Evolutionary conservation across 2,797 vertebrate species (phyloP).

Genomic region (Centropyge bicolor): DNA sequence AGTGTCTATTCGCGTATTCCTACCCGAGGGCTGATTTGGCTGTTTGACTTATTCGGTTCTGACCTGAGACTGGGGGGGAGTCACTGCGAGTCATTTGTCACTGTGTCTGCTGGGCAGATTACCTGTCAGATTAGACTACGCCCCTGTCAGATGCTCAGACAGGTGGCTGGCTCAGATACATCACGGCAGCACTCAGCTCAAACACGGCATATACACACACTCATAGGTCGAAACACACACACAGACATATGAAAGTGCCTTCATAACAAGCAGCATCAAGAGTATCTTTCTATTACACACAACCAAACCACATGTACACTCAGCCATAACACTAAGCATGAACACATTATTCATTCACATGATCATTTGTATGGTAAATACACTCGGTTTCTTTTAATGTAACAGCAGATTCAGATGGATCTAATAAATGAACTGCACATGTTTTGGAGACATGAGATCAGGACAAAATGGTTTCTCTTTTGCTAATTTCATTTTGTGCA

Average conservation of each 20-base stretch:
- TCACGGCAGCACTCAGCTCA: slow-evolving; percentile 65
- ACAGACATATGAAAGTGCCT: slow-evolving; percentile 1
- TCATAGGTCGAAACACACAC: not conserved
- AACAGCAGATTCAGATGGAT: slow-evolving; percentile 56
- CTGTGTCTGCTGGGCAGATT: slow-evolving; percentile 79
- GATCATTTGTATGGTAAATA: slow-evolving; percentile 24
- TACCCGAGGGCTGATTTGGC: slow-evolving; percentile 35
- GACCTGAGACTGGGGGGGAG: slow-evolving; percentile 37
- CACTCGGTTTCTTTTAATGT: slow-evolving; percentile 54
- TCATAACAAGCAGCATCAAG: slow-evolving; percentile 6
- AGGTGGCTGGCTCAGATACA: slow-evolving; percentile 75
- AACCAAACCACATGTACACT: not conserved
- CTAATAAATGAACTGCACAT: slow-evolving; percentile 51
- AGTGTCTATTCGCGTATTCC: slow-evolving; percentile 19
- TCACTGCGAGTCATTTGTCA: slow-evolving; percentile 77
- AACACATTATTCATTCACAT: not conserved
- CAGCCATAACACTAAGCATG: slow-evolving; percentile 4
- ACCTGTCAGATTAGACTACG: slow-evolving; percentile 85
- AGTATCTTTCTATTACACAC: not conserved
- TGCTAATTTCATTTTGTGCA: slow-evolving; percentile 20
- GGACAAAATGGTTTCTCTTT: slow-evolving; percentile 44
- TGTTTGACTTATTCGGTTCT: slow-evolving; percentile 35
- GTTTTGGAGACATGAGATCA: slow-evolving; percentile 62
- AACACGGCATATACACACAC: slow-evolving; percentile 29
- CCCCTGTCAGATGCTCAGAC: slow-evolving; percentile 76